These are phyloP conservation scores for Zoanthus sansibaricus DNA, from an alignment of 92 coral and sea anemone genomes.

Conservation along the genomic window DNA sequence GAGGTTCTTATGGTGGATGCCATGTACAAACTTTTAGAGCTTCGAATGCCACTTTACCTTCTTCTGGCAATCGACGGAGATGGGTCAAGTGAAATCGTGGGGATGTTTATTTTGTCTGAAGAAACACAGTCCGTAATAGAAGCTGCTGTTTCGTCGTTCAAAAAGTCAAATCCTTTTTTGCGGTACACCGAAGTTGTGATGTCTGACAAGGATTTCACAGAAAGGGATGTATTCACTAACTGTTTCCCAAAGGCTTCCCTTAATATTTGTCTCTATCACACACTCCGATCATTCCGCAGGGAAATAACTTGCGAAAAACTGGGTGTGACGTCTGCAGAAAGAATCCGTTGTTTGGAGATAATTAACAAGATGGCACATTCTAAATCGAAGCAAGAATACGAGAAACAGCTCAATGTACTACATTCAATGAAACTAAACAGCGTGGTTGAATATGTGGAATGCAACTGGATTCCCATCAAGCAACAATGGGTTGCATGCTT, in stretches of 20 bases:
- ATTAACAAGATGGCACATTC: constrained; percentile 30
- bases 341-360: constrained; percentile 58
- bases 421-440: too few relatives aligned
- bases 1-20: too few relatives aligned
- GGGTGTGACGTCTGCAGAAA: constrained; percentile 62
- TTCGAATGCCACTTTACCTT: too few relatives aligned
- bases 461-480: too few relatives aligned
- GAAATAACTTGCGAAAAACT: constrained; percentile 59
- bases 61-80: too few relatives aligned
- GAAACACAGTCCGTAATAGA: constrained; percentile 63
- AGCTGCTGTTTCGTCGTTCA: constrained; percentile 44
- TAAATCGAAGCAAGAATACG: too few relatives aligned
- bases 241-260: constrained; percentile 66
- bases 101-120: too few relatives aligned
- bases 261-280: constrained; percentile 68
- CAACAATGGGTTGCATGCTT: too few relatives aligned
- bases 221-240: constrained; percentile 65
- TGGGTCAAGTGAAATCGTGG: too few relatives aligned
- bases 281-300: constrained; percentile 54
- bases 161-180: constrained; percentile 44
- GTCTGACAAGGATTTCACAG: constrained; percentile 74
- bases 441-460: too few relatives aligned
- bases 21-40: too few relatives aligned
- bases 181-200: constrained; percentile 51
- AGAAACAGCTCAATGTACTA: too few relatives aligned